Evolutionary conservation across 2,888 invertebrate genomes (phyloP), one percentile per base, ranked within the genome.

Genomic region (Drosophila quinaria): DNA sequence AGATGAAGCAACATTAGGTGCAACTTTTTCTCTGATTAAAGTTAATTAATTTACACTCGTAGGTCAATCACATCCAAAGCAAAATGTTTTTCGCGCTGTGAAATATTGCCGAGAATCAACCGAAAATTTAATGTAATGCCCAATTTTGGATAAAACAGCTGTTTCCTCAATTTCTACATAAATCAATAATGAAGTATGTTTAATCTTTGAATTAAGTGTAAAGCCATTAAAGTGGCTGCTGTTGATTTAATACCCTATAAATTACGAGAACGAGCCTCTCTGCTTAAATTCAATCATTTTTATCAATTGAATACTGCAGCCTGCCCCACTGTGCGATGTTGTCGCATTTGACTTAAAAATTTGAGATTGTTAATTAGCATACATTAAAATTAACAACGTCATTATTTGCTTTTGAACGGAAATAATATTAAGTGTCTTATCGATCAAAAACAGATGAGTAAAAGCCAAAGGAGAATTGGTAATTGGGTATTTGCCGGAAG

Each of bases 241-340:
- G 31, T 52, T 50, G n/a, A 59, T 35, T 65, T 58, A 29, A 71
- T n/a, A 35, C 17, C 10, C 9, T 54, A 58, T 71, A 52, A 60
- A 78, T 60, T 15, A 47, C 19, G 9, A 33, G 47, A 56, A 47
- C 69, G 60, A 47, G 68, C 69, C 68, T 72, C 51, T 42, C 29
- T 31, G 33, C 0, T 8, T 42, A 3, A 47, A 42, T n/a, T n/a
- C n/a, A n/a, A n/a, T n/a, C n/a, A 37, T 41, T 41, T 79, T 22
- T 10, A 29, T n/a, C 8, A 29, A 13, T 13, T 35, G 6, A 13
- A 29, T n/a, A 29, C 10, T 11, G 9, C 4, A 1, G 8, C 39
- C 47, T 59, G 55, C n/a, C 2, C 41, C 80, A 76, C 77, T 61
- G 64, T 76, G 61, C 76, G 19, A n/a, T 33, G 39, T 13, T 41